Conservation (phyloP, 2,888 invertebrate genomes). For the Eupithecia exiguata region DNA sequence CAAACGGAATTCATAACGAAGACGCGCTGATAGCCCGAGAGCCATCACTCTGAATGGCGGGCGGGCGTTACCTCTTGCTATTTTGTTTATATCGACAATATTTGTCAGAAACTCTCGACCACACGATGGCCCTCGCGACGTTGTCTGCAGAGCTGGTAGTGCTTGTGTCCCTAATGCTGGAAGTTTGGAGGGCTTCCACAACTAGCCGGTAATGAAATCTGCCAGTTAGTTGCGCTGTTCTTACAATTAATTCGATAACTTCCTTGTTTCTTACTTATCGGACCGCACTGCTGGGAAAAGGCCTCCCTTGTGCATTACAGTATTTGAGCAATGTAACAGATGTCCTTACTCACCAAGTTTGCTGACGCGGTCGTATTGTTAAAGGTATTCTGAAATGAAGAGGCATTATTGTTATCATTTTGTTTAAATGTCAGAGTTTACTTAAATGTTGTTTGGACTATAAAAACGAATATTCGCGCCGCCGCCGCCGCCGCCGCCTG, state of each 20-base stretch:
- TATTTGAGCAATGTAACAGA: too few species aligned
- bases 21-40: not conserved
- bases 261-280: not conserved
- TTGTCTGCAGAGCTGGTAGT: not conserved
- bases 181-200: slow-evolving; percentile 23
- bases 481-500: not conserved
- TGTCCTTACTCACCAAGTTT: not conserved
- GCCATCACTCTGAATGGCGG: not conserved
- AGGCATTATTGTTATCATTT: not conserved
- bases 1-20: slow-evolving; percentile 3
- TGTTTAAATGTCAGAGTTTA: not conserved
- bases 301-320: not conserved
- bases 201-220: not conserved
- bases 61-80: too few species aligned
- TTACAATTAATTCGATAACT: not conserved
- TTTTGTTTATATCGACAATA: not conserved
- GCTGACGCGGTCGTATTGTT: not conserved
- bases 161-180: not conserved
- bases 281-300: not conserved
- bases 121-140: not conserved
- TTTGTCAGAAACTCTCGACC: not conserved
- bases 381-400: not conserved
- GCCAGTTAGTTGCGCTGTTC: not conserved
- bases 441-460: too few species aligned
- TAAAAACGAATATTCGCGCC: too few species aligned